Evolutionary conservation across 2,113 vertebrate genomes (phyloP), one percentile per base, ranked within the genome.

Genomic region (Rousettus leschenaultii): DNA sequence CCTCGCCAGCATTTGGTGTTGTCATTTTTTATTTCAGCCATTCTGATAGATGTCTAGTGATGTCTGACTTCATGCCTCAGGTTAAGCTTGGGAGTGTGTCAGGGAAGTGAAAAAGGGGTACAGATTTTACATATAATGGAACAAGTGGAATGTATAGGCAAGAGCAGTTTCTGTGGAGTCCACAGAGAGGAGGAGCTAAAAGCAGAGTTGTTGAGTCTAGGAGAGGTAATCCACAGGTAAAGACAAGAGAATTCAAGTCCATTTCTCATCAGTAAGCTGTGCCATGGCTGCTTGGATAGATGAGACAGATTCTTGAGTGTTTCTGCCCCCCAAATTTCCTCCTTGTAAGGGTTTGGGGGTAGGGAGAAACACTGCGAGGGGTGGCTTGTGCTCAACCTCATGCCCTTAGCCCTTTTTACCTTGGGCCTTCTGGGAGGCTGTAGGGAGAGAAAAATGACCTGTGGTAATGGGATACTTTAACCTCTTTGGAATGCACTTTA

Each of bases 401-500:
- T 89, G 43, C 61, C 57, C 40, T 92, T 77, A 97, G 70, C 53
- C 18, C n/a, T 94, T 90, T 96, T 80, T 57, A 89, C 38, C 51
- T 35, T 18, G 33, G 77, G 45, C 65, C 43, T 96, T 80, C 78
- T 91, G 83, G 68, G 71, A 96, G 73, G 19, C 83, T 91, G 30
- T 18, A 18, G 43, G 33, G 35, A 40, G 28, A 51, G 33, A 75
- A 45, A 82, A 83, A 65, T 90, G 51, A 95, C 45, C 40, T 68
- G 8, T 87, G 91, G 95, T 91, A 96, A 94, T 89, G 33, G 74
- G 61, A 93, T 97, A 92, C 75, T 79, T 66, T 38, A 0, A 83
- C 82, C 21, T 92, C 43, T 97, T 86, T 89, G 95, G 74, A 86
- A 59, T 95, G 70, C 43, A 70, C 63, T 94, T 94, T 79, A 78